Base-by-base conservation (phyloP, 2,888 invertebrate genomes). In the Noctua comes region DNA sequence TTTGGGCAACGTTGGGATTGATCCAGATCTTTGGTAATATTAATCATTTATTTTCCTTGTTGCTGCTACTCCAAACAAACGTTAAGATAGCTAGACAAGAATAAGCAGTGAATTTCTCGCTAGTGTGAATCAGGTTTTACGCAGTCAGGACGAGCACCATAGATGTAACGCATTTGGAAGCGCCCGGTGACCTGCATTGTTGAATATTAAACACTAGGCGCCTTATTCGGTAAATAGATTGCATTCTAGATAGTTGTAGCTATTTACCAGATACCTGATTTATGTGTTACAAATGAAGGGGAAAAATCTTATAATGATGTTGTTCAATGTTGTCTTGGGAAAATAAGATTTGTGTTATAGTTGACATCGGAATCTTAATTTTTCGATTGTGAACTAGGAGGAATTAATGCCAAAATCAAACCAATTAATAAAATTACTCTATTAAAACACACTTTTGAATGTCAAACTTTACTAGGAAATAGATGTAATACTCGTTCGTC, bases 171-270 rank as follows among this genome's bases (percentile, higher is more conserved):
- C 24, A 77, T 75, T 80, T 84, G 78, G 82, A 82, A 79, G 79
- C 72, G 65, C 73, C 66, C 68, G 31, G 68, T 76, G 79, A 81
- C 85, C 84, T 78, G 87, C 85, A 78, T 87, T 85, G 76, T 82
- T 65, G 89, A 82, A 88, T 86, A 82, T 72, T 76, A 86, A 88
- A 75, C 62, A 71, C 71, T 59, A 62, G 36, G 2, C 27, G 8
- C 84, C 75, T 36, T 79, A 66, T 77, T 82, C 64, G 69, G 82
- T 36, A 57, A 81, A 78, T 73, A 76, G 64, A 77, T 80, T 73
- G 72, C 64, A 81, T 73, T 82, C 75, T 74, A 81, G 71, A 88
- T 78, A 68, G 48, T 46, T 71, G 31, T 48, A 70, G 46, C 57
- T 65, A 62, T 77, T 76, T 65, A 79, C 71, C 54, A 68, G 73